phyloP scores from a whole-genome alignment of 2,113 vertebrate genomes.

The Labrus mixtus region DNA sequence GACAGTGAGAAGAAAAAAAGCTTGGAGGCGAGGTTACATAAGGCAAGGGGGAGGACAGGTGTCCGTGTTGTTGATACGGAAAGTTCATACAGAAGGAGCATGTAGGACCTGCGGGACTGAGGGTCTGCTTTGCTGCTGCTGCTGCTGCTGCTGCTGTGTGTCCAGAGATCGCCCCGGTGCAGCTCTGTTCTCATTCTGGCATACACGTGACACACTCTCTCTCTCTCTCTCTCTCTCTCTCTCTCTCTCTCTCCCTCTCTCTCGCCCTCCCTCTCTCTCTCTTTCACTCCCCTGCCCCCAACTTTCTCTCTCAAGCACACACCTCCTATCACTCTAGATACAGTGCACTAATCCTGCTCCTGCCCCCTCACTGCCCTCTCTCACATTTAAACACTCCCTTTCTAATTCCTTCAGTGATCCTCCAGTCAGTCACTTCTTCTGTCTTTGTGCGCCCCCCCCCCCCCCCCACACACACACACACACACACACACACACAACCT shows the following conservation, averaged over 20 bases:
- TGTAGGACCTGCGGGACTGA: slow-evolving; percentile 53
- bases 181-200: slow-evolving; percentile 70
- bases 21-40: slow-evolving; percentile 40
- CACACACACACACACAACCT: not conserved
- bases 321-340: slow-evolving; percentile 49
- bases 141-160: slow-evolving; percentile 38
- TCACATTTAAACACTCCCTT: slow-evolving; percentile 39
- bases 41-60: slow-evolving; percentile 58
- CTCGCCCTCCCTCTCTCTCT: slow-evolving; percentile 12
- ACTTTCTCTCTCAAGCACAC: slow-evolving; percentile 20
- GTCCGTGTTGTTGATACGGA: slow-evolving; percentile 43
- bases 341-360: slow-evolving; percentile 52
- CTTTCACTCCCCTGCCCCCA: slow-evolving; percentile 11
- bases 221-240: slow-evolving; percentile 30
- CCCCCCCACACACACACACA: not conserved
- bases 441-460: not conserved
- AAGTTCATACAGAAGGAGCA: slow-evolving; percentile 56
- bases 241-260: slow-evolving; percentile 10
- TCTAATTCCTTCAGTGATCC: slow-evolving; percentile 40
- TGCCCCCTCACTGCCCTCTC: slow-evolving; percentile 43
- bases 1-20: slow-evolving; percentile 6
- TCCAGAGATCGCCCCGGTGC: slow-evolving; percentile 59
- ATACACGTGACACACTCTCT: slow-evolving; percentile 69
- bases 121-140: slow-evolving; percentile 50
- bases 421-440: not conserved